A percentile compares a stretch with the other conserved stretches of the same genome.
Evolutionary conservation across 2,113 vertebrate genomes (phyloP).

Genomic region (Vulpes vulpes): DNA sequence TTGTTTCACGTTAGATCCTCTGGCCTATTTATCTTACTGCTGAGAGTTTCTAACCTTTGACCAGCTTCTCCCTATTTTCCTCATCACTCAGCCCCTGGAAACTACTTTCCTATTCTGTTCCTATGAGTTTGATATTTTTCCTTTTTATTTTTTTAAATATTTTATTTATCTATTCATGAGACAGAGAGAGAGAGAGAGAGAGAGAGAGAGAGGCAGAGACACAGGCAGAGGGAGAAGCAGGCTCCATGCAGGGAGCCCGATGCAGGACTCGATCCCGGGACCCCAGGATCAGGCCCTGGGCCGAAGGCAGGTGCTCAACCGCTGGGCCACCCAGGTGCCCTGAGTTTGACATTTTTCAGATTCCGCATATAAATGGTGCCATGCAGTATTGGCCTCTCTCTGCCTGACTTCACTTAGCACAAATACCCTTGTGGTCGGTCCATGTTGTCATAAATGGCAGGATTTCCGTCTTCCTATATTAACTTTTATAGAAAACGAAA

Average conservation of each 20-base stretch:
- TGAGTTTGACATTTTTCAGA: not conserved
- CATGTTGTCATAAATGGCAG: not conserved
- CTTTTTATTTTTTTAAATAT: no score
- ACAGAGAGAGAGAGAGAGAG: no score
- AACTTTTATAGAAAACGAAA: conserved; percentile 57
- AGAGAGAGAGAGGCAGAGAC: no score
- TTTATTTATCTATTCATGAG: no score
- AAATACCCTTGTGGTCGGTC: not conserved
- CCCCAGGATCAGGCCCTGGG: no score
- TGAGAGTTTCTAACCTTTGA: not conserved
- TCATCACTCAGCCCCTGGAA: not conserved
- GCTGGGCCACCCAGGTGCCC: no score
- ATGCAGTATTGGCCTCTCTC: not conserved
- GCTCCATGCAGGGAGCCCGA: no score
- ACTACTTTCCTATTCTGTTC: not conserved
- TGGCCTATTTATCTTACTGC: not conserved
- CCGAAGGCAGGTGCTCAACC: no score
- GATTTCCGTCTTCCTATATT: conserved; percentile 8
- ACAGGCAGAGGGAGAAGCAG: no score
- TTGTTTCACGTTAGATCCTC: not conserved
- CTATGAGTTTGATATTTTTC: not conserved
- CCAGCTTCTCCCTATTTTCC: not conserved
- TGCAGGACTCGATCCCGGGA: no score
- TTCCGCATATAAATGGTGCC: not conserved
- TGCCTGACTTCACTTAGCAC: not conserved